Evolutionary conservation across 2,113 vertebrate species (phyloP), one percentile per base, ranked within the genome.

Genomic region (Xerus inauris): DNA sequence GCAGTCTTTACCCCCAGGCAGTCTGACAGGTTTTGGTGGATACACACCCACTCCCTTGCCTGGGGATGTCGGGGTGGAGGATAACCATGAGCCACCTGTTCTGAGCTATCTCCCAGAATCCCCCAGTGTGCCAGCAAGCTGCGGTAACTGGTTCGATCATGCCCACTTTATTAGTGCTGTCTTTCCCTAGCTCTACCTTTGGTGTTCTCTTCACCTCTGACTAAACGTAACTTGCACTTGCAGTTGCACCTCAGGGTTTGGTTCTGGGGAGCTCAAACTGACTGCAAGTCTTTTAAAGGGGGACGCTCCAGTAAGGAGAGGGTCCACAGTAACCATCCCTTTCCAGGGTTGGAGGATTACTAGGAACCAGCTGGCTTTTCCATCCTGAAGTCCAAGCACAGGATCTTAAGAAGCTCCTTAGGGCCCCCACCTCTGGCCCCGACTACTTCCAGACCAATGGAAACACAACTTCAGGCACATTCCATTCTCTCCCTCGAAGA

Each of bases 381-480:
- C 69, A 90, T 65, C 8, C 35, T 30, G 11, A 76, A 20, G 22
- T 91, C 35, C 54, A 38, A 57, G 76, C 75, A n/a, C 26, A 62
- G 64, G 75, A 47, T 86, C 51, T 32, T 1, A 26, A 1, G 57
- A 40, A 77, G 24, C 32, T 42, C 54, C 17, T 76, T 30, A 22
- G 51, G 69, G 49, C 22, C 19, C 12, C 7, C 9, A 65, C 26
- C 49, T 42, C 49, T 40, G 47, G 85, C 3, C 45, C 49, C 19
- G n/a, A 14, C 79, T 95, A 40, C 54, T 91, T 45, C 54, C 30
- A 89, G 54, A 76, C 47, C 47, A 35, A 49, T 30, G 49, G 75
- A 94, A 94, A 92, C 19, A 79, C 28, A 67, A 67, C 59, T 87
- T 11, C 3, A 30, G 59, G 75, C 59, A 91, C 22, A 95, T 79